phyloP scores from a whole-genome alignment of 2,113 vertebrate species.

The Gracilinanus agilis region DNA sequence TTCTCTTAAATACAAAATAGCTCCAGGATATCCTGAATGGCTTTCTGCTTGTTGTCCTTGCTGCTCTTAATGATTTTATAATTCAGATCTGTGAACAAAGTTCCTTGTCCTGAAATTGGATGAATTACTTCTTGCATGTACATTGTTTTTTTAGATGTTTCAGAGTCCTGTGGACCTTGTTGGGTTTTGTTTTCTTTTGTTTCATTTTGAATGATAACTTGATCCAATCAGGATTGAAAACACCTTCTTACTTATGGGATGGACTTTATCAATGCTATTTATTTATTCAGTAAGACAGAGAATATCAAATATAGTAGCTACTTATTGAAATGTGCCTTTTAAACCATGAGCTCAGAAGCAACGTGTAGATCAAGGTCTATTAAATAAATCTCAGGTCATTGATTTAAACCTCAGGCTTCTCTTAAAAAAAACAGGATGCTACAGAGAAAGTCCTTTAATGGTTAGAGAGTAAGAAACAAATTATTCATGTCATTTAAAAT shows the following conservation, averaged over 20 bases:
- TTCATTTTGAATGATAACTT: background rate
- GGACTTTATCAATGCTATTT: conserved; percentile 58
- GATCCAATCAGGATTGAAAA: background rate
- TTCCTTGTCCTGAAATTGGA: background rate
- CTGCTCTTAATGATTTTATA: conserved; percentile 33
- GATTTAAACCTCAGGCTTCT: conserved; percentile 67
- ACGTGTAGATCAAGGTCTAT: conserved; percentile 44
- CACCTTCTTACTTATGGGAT: conserved; percentile 38
- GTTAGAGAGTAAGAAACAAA: conserved; percentile 53
- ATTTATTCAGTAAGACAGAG: conserved; percentile 57
- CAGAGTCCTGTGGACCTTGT: background rate
- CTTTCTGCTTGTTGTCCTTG: conserved; percentile 19
- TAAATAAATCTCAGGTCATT: conserved; percentile 66
- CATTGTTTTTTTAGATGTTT: conserved; percentile 15
- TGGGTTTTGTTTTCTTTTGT: background rate
- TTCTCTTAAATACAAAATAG: background rate
- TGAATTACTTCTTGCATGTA: background rate
- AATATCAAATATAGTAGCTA: conserved; percentile 41
- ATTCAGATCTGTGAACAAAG: conserved; percentile 25
- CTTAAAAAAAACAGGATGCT: conserved; percentile 49
- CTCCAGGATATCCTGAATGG: background rate
- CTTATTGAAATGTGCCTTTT: conserved; percentile 52
- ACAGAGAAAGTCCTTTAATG: conserved; percentile 32
- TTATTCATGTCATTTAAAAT: conserved; percentile 41
- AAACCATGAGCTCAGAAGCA: conserved; percentile 48